Evolutionary conservation across 2,888 invertebrate genomes (phyloP).

Genomic region (Copidosoma aretas): DNA sequence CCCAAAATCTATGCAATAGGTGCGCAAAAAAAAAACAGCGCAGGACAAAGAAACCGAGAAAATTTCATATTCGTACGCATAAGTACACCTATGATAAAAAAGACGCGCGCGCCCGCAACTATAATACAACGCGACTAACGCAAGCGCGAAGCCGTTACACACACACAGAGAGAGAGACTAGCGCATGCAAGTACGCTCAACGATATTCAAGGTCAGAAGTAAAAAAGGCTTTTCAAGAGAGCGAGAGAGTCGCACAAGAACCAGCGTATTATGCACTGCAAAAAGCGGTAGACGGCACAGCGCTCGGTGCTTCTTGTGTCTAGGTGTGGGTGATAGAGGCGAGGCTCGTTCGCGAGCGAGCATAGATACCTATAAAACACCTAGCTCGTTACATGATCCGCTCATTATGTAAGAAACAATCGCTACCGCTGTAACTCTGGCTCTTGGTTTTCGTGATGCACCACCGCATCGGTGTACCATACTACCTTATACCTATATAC

Average conservation of each 20-base stretch:
- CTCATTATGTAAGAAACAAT: slow-evolving; percentile 63
- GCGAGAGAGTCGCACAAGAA: neutral
- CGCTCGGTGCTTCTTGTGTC: too few relatives aligned
- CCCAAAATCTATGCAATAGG: too few relatives aligned
- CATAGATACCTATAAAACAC: neutral
- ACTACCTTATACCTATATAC: too few relatives aligned
- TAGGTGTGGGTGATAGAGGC: slow-evolving; percentile 22
- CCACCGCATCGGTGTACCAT: too few relatives aligned
- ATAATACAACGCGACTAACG: too few relatives aligned
- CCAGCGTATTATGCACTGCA: too few relatives aligned
- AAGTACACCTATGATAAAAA: neutral
- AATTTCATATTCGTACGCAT: neutral
- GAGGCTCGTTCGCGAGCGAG: slow-evolving; percentile 42
- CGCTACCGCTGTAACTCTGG: slow-evolving; percentile 56
- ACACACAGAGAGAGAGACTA: too few relatives aligned
- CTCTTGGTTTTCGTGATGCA: slow-evolving; percentile 30
- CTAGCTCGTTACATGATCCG: slow-evolving; percentile 61
- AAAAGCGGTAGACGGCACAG: neutral
- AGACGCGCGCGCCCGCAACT: neutral
- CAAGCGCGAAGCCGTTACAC: neutral
- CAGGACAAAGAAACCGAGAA: too few relatives aligned
- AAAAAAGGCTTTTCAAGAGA: slow-evolving; percentile 58
- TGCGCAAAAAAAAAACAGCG: too few relatives aligned
- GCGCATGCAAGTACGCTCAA: neutral
- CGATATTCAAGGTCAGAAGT: slow-evolving; percentile 59